Conservation (phyloP, 2,113 vertebrate species). For the Indri indri region DNA sequence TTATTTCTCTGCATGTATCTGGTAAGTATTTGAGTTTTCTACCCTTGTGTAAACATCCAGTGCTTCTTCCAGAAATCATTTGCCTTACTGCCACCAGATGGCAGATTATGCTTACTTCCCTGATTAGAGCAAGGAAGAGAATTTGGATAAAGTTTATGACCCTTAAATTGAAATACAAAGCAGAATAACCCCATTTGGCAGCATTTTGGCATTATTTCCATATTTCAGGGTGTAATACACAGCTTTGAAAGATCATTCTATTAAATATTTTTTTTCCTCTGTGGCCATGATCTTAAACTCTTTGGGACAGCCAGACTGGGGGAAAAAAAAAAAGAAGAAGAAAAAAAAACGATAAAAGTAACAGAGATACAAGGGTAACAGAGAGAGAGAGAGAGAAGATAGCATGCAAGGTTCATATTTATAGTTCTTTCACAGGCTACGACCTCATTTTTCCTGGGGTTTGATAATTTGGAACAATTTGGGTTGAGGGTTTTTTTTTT, state of each 20-base stretch:
- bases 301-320: background rate
- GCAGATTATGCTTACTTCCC: constrained; percentile 16
- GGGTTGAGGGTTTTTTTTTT: background rate
- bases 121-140: background rate
- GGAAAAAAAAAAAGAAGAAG: background rate
- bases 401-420: background rate
- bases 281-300: background rate
- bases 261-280: background rate
- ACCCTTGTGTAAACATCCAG: background rate
- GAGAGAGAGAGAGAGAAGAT: background rate
- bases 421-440: no score
- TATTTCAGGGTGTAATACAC: background rate
- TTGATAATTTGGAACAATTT: background rate
- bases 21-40: background rate
- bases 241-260: background rate
- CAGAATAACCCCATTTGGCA: background rate
- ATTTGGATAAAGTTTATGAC: background rate
- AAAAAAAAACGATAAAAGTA: background rate
- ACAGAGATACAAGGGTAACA: background rate
- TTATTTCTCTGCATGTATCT: background rate
- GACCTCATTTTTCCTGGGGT: background rate
- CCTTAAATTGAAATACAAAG: constrained; percentile 33
- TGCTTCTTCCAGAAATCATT: background rate
- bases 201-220: background rate
- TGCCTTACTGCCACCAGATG: constrained; percentile 49